Base-by-base conservation (phyloP, 1,140 invertebrate species). In the Solen grandis region DNA sequence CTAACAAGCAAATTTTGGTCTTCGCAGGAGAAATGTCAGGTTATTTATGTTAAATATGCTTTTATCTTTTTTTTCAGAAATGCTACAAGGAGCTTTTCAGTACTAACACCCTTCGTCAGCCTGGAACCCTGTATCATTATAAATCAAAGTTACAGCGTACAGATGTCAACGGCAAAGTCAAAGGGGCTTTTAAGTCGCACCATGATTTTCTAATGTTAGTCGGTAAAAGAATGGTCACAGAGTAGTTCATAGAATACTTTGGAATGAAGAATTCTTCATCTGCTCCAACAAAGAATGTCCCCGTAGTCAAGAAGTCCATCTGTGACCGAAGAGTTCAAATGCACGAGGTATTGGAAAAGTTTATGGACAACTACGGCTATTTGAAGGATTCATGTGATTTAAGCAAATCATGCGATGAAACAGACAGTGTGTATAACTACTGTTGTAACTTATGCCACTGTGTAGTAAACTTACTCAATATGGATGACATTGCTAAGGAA, bases 91-190 rank as follows among this genome's bases (percentile, higher is more conserved):
- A 62, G 25, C 29, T 62, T 62, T 62, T 27, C 33, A 33, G 5
- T 2, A 19, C 2, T 2, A 62, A 62, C 25, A 25, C 2, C 19
- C n/a, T 19, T 10, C 8, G 41, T 19, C 41, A 46, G 41, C 59
- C 14, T 62, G 59, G 59, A 62, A 50, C 38, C 3, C 22, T 38
- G 1, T 69, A 69, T 35, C 36, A 69, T 38, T 50, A 50, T 27
- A 69, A 69, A 27, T 2, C n/a, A 22, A 69, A 69, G 66, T 31
- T 69, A n/a, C 66, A 41, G 16, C 22, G 59, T 10, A 62, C 59
- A 62, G 14, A 31, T 62, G 59, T 62, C 16, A 62, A 27, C 33
- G 31, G 59, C 8, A 62, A 62, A 29, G 59, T 62, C 2, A 62
- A 62, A 33, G 59, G 59, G 31, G 31, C 25, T 8, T 62, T 62